A percentile compares a stretch with the other conserved stretches of the same genome.
These are phyloP conservation scores for Trachemys scripta DNA, from an alignment of 2,113 vertebrate genomes.

Conservation along the genomic window DNA sequence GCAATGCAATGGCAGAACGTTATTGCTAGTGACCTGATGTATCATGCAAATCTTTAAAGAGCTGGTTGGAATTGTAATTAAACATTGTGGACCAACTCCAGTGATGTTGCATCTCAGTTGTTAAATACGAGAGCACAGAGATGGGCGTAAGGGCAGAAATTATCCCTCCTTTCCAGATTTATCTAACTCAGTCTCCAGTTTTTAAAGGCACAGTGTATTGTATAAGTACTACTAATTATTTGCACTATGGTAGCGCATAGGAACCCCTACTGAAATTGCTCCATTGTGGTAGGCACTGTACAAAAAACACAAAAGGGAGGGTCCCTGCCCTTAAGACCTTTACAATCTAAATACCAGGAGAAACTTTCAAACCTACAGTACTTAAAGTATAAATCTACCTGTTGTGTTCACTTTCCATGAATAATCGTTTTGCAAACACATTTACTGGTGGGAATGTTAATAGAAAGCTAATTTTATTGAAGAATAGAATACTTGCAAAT, in stretches of 20 bases:
- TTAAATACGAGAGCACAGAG: neutral
- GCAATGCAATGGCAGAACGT: neutral
- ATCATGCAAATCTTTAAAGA: neutral
- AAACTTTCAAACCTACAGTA: neutral
- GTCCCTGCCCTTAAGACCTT: neutral
- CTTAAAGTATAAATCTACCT: neutral
- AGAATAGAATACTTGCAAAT: neutral
- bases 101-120: neutral
- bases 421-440: neutral
- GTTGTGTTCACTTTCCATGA: neutral
- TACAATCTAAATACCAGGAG: neutral
- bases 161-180: neutral
- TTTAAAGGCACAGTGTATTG: neutral
- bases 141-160: neutral
- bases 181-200: neutral
- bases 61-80: neutral
- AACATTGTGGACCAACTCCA: neutral
- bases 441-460: neutral
- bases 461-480: neutral
- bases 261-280: neutral
- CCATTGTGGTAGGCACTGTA: neutral
- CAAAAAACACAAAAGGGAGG: neutral
- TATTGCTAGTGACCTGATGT: neutral
- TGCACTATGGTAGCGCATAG: fast-evolving
- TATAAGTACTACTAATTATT: neutral